These are phyloP conservation scores for Lasioglossum vierecki DNA, from an alignment of 2,888 invertebrate species.

Conservation along the genomic window DNA sequence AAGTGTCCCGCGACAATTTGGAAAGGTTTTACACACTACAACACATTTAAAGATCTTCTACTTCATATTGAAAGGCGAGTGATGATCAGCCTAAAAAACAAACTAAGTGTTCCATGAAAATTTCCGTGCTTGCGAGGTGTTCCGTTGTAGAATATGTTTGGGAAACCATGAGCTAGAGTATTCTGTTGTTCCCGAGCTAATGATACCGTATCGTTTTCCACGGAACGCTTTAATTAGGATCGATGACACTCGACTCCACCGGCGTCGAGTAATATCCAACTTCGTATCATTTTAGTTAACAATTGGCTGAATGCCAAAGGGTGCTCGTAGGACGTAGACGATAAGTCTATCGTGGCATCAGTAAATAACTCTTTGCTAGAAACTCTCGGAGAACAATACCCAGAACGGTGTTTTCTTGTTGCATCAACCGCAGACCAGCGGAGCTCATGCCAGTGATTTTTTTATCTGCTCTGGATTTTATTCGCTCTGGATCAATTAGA, in stretches of 20 bases:
- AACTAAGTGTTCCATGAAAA: too few species aligned
- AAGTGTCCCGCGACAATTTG: too few species aligned
- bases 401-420: constrained; percentile 14
- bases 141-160: too few species aligned
- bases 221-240: constrained; percentile 32
- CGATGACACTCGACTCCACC: constrained; percentile 25
- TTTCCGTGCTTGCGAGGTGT: too few species aligned
- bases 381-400: background rate
- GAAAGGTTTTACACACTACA: too few species aligned
- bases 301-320: constrained; percentile 50
- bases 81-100: too few species aligned
- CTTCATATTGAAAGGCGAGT: too few species aligned
- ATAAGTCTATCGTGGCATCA: constrained; percentile 24
- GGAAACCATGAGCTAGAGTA: background rate
- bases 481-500: background rate
- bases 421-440: constrained; percentile 27
- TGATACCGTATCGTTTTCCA: background rate
- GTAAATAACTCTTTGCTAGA: constrained; percentile 46
- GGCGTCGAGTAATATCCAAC: constrained; percentile 23
- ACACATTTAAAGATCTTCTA: too few species aligned
- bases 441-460: background rate
- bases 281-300: constrained; percentile 33
- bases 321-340: constrained; percentile 31
- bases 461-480: too few species aligned
- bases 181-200: background rate